Percentiles rank a stretch among this genome's conserved stretches.
These are phyloP conservation scores for Apeltes quadracus DNA, from an alignment of 2,113 vertebrate species.

Conservation along the genomic window DNA sequence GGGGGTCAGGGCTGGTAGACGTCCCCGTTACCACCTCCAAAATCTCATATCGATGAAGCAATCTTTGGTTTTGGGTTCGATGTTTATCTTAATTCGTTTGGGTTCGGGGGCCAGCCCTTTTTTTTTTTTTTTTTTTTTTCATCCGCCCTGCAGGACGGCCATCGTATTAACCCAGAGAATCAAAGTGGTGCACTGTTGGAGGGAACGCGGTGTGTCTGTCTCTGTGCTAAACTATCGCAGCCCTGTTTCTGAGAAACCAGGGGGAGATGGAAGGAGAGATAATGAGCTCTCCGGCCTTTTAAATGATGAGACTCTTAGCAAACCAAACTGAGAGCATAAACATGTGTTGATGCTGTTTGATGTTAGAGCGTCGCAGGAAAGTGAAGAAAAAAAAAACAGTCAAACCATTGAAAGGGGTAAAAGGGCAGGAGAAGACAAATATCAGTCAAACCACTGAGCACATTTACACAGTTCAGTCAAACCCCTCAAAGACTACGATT, in stretches of 20 bases:
- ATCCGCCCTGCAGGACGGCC: constrained; percentile 18
- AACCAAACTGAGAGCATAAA: constrained; percentile 74
- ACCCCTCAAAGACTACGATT: constrained; percentile 52
- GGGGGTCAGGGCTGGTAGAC: constrained; percentile 50
- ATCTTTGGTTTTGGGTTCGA: constrained; percentile 26
- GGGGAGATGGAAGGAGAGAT: constrained; percentile 71
- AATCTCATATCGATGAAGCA: constrained; percentile 34
- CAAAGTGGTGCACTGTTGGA: constrained; percentile 7
- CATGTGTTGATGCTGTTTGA: constrained; percentile 73
- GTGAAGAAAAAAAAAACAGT: constrained; percentile 41
- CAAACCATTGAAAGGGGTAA: constrained; percentile 69
- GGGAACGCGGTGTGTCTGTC: constrained; percentile 30
- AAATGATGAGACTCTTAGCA: constrained; percentile 64
- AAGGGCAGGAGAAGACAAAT: constrained; percentile 61
- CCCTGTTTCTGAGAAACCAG: constrained; percentile 42
- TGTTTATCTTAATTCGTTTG: constrained; percentile 36
- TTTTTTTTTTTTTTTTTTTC: neutral
- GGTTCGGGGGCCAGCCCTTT: constrained; percentile 5
- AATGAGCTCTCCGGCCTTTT: constrained; percentile 67
- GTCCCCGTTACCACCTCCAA: constrained; percentile 44
- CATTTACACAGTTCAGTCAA: constrained; percentile 51
- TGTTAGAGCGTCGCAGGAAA: constrained; percentile 57
- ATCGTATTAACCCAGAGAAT: constrained; percentile 28
- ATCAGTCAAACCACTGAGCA: constrained; percentile 57
- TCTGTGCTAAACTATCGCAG: constrained; percentile 40